Evolutionary conservation across 2,797 vertebrate species (phyloP).

Genomic region (Catamblyrhynchus diadema): DNA sequence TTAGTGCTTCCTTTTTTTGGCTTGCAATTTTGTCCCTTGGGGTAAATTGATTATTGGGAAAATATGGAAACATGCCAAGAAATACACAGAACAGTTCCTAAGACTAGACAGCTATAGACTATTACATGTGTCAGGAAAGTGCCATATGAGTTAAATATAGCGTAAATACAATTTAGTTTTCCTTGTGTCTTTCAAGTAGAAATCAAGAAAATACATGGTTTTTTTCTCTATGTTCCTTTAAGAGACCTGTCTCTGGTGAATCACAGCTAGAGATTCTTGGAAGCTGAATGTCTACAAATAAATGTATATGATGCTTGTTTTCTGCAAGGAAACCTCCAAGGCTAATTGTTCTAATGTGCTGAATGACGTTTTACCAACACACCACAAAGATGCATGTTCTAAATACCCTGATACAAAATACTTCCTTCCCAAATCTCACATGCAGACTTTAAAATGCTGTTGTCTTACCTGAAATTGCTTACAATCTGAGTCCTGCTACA

Average conservation of each 20-base stretch:
- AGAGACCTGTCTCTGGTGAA: background rate
- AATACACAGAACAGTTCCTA: background rate
- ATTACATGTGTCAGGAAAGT: background rate
- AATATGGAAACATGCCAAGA: background rate
- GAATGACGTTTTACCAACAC: background rate
- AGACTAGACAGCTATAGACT: background rate
- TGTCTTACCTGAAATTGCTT: background rate
- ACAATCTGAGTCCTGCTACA: background rate
- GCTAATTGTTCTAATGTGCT: background rate
- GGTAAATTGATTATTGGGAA: background rate
- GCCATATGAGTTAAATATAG: background rate
- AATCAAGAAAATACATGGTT: background rate
- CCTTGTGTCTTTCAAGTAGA: background rate
- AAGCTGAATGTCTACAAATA: background rate
- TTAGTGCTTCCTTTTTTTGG: background rate
- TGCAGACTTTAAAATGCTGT: background rate
- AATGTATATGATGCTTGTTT: background rate
- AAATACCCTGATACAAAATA: background rate
- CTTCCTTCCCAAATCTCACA: background rate
- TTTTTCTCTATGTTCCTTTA: background rate
- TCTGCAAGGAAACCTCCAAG: background rate
- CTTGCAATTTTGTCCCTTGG: background rate
- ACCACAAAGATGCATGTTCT: background rate
- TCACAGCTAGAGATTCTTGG: background rate
- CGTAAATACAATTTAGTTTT: background rate